Conservation (phyloP, 2,113 vertebrate genomes). For the Platanista minor region DNA sequence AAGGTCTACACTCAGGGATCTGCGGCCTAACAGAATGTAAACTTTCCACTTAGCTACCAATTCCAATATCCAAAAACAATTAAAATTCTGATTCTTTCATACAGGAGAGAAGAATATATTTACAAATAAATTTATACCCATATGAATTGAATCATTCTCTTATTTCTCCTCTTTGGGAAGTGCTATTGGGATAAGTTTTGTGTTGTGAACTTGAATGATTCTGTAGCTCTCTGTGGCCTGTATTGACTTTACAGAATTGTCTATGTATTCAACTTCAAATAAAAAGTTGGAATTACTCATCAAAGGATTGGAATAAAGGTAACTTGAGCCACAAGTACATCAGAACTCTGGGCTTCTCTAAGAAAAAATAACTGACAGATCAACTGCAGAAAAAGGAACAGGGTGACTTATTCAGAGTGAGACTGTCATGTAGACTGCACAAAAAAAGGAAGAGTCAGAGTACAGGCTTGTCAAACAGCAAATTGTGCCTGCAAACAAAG, state of each 20-base stretch:
- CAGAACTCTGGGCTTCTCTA: background rate
- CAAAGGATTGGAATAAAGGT: background rate
- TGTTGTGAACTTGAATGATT: slow-evolving; percentile 1
- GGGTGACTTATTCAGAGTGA: slow-evolving; percentile 43
- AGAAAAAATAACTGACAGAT: slow-evolving; percentile 43
- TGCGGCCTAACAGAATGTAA: background rate
- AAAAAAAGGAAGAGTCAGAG: slow-evolving; percentile 43
- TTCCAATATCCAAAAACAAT: background rate
- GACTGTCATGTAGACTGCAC: background rate
- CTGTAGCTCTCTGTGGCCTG: background rate
- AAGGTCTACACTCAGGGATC: background rate
- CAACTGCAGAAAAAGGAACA: slow-evolving; percentile 3
- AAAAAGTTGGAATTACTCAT: background rate
- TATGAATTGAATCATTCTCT: slow-evolving; percentile 9
- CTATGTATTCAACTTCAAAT: background rate
- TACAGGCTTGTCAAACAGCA: slow-evolving; percentile 58
- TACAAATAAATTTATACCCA: background rate
- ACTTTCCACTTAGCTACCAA: background rate
- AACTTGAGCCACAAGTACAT: background rate
- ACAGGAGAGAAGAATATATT: background rate
- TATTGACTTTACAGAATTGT: background rate
- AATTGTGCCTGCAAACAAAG: slow-evolving; percentile 55
- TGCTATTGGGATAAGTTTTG: background rate
- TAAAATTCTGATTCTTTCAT: slow-evolving; percentile 25
- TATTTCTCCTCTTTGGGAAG: background rate